Percentiles rank a stretch among this genome's conserved stretches.
phyloP scores from a whole-genome alignment of 2,113 vertebrate genomes.

The Benitochromis conjunctus region DNA sequence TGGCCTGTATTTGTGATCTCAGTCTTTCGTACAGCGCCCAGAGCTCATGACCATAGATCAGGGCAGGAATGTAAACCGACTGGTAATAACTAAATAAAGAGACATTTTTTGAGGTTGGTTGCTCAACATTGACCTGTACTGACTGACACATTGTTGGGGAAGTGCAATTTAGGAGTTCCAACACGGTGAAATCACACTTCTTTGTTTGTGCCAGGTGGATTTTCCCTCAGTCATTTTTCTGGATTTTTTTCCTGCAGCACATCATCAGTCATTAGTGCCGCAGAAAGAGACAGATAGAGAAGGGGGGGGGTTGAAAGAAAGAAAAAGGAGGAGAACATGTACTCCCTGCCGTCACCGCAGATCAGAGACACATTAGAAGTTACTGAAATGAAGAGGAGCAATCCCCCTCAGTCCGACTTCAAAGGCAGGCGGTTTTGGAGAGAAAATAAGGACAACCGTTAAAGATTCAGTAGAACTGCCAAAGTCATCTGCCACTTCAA shows the following conservation, averaged over 20 bases:
- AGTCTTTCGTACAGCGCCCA: not conserved
- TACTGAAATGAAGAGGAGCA: constrained; percentile 44
- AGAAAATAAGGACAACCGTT: constrained; percentile 55
- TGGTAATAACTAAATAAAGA: not conserved
- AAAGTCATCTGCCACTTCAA: constrained; percentile 30
- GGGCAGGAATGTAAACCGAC: not conserved
- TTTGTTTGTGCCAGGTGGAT: not conserved
- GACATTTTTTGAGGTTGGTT: not conserved
- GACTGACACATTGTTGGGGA: not conserved
- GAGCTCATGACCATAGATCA: not conserved
- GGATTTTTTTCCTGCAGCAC: not conserved
- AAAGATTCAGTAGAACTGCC: constrained; percentile 59
- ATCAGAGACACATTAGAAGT: constrained; percentile 67
- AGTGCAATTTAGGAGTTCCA: not conserved
- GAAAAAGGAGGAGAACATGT: constrained; percentile 9
- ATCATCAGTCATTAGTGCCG: constrained; percentile 19
- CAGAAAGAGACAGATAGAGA: not conserved
- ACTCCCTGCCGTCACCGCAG: constrained; percentile 43
- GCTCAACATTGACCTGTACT: not conserved
- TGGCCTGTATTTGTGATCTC: not conserved
- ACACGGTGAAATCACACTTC: not conserved
- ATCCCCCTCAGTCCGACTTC: constrained; percentile 66
- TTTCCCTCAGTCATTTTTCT: not conserved
- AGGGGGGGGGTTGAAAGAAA: not conserved
- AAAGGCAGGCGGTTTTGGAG: constrained; percentile 43